These are phyloP conservation scores for Meandrusa payeni DNA, from an alignment of 2,888 invertebrate genomes.

Conservation along the genomic window DNA sequence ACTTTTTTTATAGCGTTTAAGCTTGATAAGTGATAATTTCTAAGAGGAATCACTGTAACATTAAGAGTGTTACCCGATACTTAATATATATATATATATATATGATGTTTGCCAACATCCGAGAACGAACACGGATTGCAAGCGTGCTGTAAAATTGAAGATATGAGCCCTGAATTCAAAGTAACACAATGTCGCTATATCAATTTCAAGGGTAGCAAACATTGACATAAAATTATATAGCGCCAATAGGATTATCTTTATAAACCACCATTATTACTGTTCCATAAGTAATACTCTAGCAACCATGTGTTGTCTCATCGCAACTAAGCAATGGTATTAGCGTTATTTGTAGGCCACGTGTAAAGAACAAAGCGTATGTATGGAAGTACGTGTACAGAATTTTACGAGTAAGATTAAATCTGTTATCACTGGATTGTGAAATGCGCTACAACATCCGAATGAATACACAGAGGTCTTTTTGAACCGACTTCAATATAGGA, in stretches of 20 bases:
- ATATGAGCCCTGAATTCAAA: no score
- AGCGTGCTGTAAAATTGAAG: no score
- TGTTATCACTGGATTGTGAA: slow-evolving; percentile 11
- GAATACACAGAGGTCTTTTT: not conserved
- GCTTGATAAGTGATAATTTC: no score
- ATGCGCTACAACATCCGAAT: not conserved
- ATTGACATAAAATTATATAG: slow-evolving; percentile 18
- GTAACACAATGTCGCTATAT: no score
- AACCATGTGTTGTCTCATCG: slow-evolving; percentile 7
- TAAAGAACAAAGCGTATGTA: not conserved
- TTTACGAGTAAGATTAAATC: not conserved
- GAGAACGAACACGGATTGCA: not conserved
- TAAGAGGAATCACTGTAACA: no score
- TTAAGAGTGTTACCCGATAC: no score
- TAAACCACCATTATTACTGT: slow-evolving; percentile 5
- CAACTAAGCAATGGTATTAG: slow-evolving; percentile 9
- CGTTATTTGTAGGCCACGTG: slow-evolving; percentile 10
- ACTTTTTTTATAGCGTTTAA: no score
- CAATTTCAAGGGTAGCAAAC: slow-evolving; percentile 15
- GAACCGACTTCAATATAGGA: no score
- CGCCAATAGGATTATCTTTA: slow-evolving; percentile 16
- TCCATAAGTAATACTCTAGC: slow-evolving; percentile 5
- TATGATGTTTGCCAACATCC: no score
- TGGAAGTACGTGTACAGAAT: not conserved
- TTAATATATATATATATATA: no score